Evolutionary conservation across 2,797 vertebrate genomes (phyloP), one percentile per base, ranked within the genome.

Genomic region (Mus caroli): DNA sequence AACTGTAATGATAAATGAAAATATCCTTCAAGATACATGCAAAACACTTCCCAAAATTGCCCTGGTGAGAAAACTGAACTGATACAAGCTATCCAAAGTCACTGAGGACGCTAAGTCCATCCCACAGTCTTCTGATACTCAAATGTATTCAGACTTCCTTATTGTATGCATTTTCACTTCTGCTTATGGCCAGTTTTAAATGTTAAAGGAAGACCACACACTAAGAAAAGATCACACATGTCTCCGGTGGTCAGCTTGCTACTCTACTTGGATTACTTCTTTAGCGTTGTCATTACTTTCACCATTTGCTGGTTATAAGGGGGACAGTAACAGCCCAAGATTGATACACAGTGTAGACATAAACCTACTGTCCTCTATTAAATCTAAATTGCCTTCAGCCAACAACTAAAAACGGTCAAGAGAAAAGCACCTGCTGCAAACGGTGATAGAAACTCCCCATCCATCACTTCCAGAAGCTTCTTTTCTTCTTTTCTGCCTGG

Each of bases 1-100:
- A 96, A 98, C 0, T 69, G 62, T 92, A 97, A 94, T 78, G 62
- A 94, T 96, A 98, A 98, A 98, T 96, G 93, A 97, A 98, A 98
- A 67, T 80, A 97, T 96, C 94, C 91, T 97, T 97, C 94, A 97
- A 87, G 26, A 34, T 94, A 67, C 96, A 96, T 40, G 88, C 10
- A 95, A 92, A 96, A 73, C 85, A 97, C 92, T 52, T 13, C 2
- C 46, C 92, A 93, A 97, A 86, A 95, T 90, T 90, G 62, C 15
- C 34, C 37, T 79, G 94, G 96, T 97, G 78, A 97, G 84, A 97
- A 96, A 88, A 95, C 4, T 2, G 83, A 1, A 17, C 97, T 92
- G 96, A 97, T 94, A 97, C 22, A 64, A 97, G 54, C n/a, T 92
- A 69, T 88, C 91, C 82, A 26, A 96, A 97, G 56, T 58, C 76